Evolutionary conservation across 2,113 vertebrate species (phyloP).

Genomic region (Malaclemys terrapin): DNA sequence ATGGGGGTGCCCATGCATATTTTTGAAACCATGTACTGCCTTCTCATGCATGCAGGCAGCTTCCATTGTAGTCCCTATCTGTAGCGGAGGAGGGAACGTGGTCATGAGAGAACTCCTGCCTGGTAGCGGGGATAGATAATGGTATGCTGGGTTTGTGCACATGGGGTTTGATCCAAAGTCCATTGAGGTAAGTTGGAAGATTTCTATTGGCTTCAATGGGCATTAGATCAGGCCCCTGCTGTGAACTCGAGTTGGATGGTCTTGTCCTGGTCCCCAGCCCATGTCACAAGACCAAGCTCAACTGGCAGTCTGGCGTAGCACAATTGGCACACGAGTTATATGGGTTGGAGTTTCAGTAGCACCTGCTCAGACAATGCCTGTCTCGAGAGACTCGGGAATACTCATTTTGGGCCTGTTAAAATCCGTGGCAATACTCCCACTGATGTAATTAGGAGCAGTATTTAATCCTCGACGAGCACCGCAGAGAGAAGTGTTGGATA

Average conservation of each 20-base stretch:
- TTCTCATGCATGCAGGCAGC: not conserved
- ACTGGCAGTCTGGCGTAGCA: not conserved
- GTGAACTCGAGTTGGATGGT: not conserved
- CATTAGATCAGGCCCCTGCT: not conserved
- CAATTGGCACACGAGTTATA: not conserved
- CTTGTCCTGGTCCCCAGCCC: not conserved
- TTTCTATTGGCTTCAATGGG: not conserved
- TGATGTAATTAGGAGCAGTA: not conserved
- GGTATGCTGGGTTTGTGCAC: not conserved
- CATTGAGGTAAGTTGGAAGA: not conserved
- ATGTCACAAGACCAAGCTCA: accelerated
- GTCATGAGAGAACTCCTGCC: too few species aligned
- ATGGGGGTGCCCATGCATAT: not conserved
- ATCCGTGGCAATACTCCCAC: not conserved
- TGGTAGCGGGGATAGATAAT: not conserved
- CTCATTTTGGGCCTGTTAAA: not conserved
- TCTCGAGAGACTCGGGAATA: not conserved
- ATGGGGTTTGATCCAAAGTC: not conserved
- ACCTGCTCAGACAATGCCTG: not conserved
- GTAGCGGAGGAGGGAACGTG: too few species aligned
- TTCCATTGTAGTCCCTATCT: not conserved
- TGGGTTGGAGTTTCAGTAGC: not conserved
- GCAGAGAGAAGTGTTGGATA: not conserved
- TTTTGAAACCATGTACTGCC: not conserved
- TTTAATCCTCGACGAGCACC: not conserved